Evolutionary conservation across 2,113 vertebrate genomes (phyloP), one percentile per base, ranked within the genome.

Genomic region (Pitta sordida): DNA sequence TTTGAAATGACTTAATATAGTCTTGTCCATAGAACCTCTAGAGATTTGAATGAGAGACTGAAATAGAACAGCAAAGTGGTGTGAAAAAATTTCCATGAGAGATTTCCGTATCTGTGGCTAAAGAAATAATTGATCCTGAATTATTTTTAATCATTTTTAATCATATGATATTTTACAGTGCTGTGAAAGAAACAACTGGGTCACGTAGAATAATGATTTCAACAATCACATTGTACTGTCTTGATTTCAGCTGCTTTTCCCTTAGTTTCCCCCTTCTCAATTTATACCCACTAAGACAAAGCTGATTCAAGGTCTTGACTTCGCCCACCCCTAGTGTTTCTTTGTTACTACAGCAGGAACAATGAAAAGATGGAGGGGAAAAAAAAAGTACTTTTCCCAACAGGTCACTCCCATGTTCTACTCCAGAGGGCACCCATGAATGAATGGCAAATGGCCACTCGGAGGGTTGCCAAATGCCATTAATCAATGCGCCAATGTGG

Each of bases 401-500:
- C 79, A 90, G 76, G 74, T 94, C 87, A 67, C 32, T 87, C 60
- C 93, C 32, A 55, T 30, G 52, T 22, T 86, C 9, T 65, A 85
- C 70, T 95, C 41, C 79, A 84, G 76, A 79, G 83, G 88, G 58
- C 75, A 95, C 4, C 46, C 78, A 86, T 88, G 86, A 95, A 97
- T 93, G 65, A 90, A 86, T 94, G 94, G 78, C 82, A 94, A 91
- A 90, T 79, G 41, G 82, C 69, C 91, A 91, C 90, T 92, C 69
- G 44, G 56, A 70, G 67, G 41, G 49, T 69, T 96, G 89, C 91
- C 94, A 94, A 92, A 77, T 65, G 68, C 60, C 84, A 75, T 95
- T 95, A 93, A 83, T 94, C 85, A 94, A 51, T 46, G 56, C 39
- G 70, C n/a, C 74, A 93, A 39, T 49, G 89, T 86, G 91, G 93